These are phyloP conservation scores for Mactromeris polynyma DNA, from an alignment of 2,888 invertebrate species.

Conservation along the genomic window DNA sequence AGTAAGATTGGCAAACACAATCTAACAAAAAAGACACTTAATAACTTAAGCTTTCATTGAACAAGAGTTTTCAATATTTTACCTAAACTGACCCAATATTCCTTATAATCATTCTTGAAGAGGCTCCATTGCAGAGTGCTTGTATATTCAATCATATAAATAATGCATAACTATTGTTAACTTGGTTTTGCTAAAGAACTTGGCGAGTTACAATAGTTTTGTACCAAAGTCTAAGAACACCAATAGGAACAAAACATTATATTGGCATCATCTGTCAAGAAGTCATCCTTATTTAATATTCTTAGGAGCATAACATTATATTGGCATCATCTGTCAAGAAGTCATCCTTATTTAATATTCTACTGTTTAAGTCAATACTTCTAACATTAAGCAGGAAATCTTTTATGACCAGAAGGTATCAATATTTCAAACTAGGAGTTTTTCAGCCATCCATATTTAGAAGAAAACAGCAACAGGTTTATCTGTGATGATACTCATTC, in stretches of 20 bases:
- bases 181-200: too few relatives aligned
- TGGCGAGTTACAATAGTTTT: too few relatives aligned
- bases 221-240: too few relatives aligned
- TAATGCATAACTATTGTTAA: too few relatives aligned
- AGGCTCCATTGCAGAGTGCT: too few relatives aligned
- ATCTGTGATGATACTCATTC: background rate
- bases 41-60: too few relatives aligned
- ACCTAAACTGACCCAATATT: too few relatives aligned
- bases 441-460: background rate
- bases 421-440: background rate
- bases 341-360: conserved; percentile 16
- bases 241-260: background rate
- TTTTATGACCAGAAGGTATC: conserved; percentile 9
- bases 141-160: too few relatives aligned
- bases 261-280: conserved; percentile 6
- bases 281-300: conserved; percentile 16
- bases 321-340: conserved; percentile 10
- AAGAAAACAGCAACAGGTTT: background rate
- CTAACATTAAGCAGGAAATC: background rate
- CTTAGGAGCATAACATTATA: background rate
- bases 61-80: too few relatives aligned
- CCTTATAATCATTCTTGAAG: too few relatives aligned
- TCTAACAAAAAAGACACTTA: too few relatives aligned
- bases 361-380: background rate
- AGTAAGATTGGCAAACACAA: too few relatives aligned